Evolutionary conservation across 2,797 vertebrate genomes (phyloP).

Genomic region (Sandelia bainsii): DNA sequence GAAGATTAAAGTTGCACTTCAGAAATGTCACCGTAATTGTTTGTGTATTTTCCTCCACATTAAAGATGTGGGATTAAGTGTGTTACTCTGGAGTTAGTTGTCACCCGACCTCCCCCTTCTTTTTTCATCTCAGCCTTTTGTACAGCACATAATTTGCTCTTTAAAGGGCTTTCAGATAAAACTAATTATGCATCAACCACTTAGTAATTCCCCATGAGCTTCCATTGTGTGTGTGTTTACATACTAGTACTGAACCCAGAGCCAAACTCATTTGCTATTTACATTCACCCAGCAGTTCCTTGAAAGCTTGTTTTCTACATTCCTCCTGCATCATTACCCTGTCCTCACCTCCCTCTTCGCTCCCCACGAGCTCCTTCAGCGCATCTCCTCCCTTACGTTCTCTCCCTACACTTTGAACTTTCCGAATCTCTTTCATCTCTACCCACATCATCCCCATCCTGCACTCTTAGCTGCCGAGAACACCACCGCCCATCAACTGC

Average conservation of each 20-base stretch:
- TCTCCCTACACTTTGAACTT: slow-evolving; percentile 66
- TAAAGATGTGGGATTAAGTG: slow-evolving; percentile 7
- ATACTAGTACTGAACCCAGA: slow-evolving; percentile 41
- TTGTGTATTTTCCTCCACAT: slow-evolving; percentile 22
- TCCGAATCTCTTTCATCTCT: slow-evolving; percentile 74
- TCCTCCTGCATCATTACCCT: slow-evolving; percentile 48
- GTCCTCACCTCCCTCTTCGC: slow-evolving; percentile 31
- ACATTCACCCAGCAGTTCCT: slow-evolving; percentile 56
- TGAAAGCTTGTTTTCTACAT: slow-evolving; percentile 60
- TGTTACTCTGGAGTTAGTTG: not conserved
- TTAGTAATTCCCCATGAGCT: slow-evolving; percentile 63
- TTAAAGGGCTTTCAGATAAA: slow-evolving; percentile 62
- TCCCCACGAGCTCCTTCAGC: slow-evolving; percentile 28
- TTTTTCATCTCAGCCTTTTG: slow-evolving; percentile 36
- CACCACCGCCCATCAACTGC: slow-evolving; percentile 47
- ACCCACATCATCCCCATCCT: slow-evolving; percentile 38
- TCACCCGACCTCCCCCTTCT: not conserved
- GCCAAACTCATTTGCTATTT: slow-evolving; percentile 41
- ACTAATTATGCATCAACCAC: slow-evolving; percentile 72
- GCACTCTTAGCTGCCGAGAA: slow-evolving; percentile 29
- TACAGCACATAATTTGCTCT: slow-evolving; percentile 51
- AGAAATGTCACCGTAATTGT: slow-evolving; percentile 9
- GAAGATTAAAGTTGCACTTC: not conserved
- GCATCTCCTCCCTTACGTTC: slow-evolving; percentile 42
- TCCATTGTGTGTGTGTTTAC: slow-evolving; percentile 59